Conservation (phyloP, 2,888 invertebrate species). For the Parnassius glacialis region DNA sequence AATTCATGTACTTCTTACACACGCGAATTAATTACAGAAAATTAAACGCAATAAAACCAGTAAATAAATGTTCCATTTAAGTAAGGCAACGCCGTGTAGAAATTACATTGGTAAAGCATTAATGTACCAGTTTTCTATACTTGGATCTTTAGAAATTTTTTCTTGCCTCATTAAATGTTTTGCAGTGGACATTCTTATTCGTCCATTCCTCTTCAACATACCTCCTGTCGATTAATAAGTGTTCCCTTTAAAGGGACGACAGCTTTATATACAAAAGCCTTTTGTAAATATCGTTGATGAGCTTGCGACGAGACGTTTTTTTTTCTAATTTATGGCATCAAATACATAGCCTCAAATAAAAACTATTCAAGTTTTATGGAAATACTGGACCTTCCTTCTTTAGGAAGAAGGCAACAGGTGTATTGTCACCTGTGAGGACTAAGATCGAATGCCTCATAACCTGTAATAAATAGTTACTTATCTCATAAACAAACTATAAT, state of each 20-base stretch:
- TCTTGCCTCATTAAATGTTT: slow-evolving; percentile 46
- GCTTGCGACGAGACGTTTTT: slow-evolving; percentile 12
- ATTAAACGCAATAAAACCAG: too few relatives aligned
- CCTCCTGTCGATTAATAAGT: slow-evolving; percentile 36
- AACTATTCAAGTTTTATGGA: too few relatives aligned
- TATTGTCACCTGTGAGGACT: too few relatives aligned
- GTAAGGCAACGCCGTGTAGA: slow-evolving; percentile 1
- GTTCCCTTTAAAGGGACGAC: slow-evolving; percentile 19
- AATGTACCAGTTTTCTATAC: slow-evolving; percentile 24
- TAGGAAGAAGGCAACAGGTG: too few relatives aligned
- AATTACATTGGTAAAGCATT: slow-evolving; percentile 7
- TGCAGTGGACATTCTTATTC: slow-evolving; percentile 38
- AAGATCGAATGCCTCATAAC: too few relatives aligned
- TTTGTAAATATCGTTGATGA: slow-evolving; percentile 23
- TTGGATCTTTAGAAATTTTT: slow-evolving; percentile 40
- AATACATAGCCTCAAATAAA: too few relatives aligned
- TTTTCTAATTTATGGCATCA: background rate
- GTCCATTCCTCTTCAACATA: slow-evolving; percentile 50
- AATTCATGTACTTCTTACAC: too few relatives aligned
- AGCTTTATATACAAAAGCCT: slow-evolving; percentile 10
- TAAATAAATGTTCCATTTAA: too few relatives aligned
- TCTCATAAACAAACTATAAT: too few relatives aligned
- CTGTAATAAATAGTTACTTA: too few relatives aligned
- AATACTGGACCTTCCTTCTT: too few relatives aligned
- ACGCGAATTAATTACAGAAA: too few relatives aligned